These are phyloP conservation scores for Crenuchus spilurus DNA, from an alignment of 2,797 vertebrate species.

Conservation along the genomic window DNA sequence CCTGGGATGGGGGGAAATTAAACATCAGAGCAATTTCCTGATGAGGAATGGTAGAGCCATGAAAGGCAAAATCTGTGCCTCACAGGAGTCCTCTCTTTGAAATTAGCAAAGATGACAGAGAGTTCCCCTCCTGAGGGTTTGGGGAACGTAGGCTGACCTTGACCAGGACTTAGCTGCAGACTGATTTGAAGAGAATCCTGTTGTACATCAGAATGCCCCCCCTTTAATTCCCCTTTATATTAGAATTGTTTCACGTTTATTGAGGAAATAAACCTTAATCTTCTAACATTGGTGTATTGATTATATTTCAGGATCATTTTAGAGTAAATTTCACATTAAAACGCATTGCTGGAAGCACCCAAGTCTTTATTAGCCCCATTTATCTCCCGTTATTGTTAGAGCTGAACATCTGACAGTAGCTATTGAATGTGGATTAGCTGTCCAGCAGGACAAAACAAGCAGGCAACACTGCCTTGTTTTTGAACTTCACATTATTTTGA, in stretches of 20 bases:
- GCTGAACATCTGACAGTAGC: not conserved
- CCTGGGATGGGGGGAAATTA: slow-evolving; percentile 39
- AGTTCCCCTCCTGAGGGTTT: slow-evolving; percentile 33
- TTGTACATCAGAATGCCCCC: slow-evolving; percentile 3
- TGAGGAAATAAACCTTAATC: slow-evolving; percentile 37
- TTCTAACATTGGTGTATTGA: slow-evolving; percentile 36
- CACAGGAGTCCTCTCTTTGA: slow-evolving; percentile 23
- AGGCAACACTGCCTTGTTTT: not conserved
- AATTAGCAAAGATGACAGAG: slow-evolving; percentile 38
- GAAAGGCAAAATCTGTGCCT: slow-evolving; percentile 31
- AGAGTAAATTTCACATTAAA: not conserved
- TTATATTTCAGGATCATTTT: slow-evolving; percentile 4
- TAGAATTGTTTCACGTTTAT: not conserved
- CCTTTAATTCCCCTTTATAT: not conserved
- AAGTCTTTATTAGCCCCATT: not conserved
- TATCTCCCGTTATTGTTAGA: not conserved
- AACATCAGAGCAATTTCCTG: slow-evolving; percentile 52
- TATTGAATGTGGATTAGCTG: not conserved
- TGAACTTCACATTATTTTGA: slow-evolving; percentile 11
- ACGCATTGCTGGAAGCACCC: not conserved
- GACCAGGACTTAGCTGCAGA: slow-evolving; percentile 11
- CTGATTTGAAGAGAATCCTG: slow-evolving; percentile 24
- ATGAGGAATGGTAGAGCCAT: slow-evolving; percentile 26
- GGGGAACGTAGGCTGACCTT: slow-evolving; percentile 28
- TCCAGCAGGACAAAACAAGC: not conserved